Percentiles rank a stretch among this genome's conserved stretches.
Evolutionary conservation across 2,888 invertebrate species (phyloP).

Genomic region (Alcis repandata): DNA sequence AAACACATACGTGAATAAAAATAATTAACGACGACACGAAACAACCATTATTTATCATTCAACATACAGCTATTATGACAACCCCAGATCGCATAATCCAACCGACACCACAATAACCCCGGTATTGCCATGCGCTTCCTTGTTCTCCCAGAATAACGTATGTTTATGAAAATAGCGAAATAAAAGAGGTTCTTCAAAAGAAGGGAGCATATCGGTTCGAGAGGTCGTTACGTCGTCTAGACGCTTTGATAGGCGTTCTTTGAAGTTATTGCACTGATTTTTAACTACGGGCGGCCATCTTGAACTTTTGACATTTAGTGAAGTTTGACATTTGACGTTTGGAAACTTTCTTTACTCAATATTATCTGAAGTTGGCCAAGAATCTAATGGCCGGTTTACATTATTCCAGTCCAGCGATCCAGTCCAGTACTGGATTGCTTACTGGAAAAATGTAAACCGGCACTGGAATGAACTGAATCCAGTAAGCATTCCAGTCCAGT

Average conservation of each 20-base stretch:
- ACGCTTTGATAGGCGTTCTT: conserved; percentile 29
- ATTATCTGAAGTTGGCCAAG: neutral
- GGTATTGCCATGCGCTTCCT: conserved; percentile 56
- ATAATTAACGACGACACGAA: neutral
- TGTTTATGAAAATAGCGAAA: conserved; percentile 24
- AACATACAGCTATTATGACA: neutral
- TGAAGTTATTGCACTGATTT: conserved; percentile 15
- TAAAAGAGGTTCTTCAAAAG: conserved; percentile 19
- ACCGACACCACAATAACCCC: conserved; percentile 27
- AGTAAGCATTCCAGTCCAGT: too few relatives aligned
- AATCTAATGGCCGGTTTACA: too few relatives aligned
- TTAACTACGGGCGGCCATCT: conserved; percentile 20
- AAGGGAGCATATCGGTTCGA: conserved; percentile 19
- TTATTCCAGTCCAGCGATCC: too few relatives aligned
- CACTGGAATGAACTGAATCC: too few relatives aligned
- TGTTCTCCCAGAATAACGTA: conserved; percentile 56
- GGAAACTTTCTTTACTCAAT: neutral
- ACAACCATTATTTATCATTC: neutral
- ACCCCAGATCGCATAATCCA: neutral
- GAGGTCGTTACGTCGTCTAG: conserved; percentile 32
- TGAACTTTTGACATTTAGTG: conserved; percentile 14
- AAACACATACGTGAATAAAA: neutral
- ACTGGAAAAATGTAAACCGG: too few relatives aligned
- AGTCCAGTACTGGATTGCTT: too few relatives aligned
- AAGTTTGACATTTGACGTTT: conserved; percentile 13